A percentile compares a stretch with the other conserved stretches of the same genome.
Evolutionary conservation across 1,140 invertebrate genomes (phyloP).

Genomic region (Hylaeus anthracinus): DNA sequence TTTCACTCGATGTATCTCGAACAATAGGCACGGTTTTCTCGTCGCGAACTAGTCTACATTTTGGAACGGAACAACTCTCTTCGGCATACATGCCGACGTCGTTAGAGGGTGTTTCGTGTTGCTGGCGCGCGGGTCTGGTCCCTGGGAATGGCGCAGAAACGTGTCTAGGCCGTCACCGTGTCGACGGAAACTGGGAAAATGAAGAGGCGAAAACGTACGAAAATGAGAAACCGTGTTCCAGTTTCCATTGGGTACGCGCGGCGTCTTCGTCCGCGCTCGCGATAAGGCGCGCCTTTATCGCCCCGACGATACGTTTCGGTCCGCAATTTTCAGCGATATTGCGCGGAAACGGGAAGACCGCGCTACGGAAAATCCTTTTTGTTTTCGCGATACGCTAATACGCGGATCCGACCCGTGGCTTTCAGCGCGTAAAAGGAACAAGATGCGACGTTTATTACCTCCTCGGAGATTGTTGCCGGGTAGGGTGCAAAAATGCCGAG

Average conservation of each 20-base stretch:
- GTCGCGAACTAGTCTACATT: no score
- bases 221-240: conserved; percentile 11
- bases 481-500: neutral
- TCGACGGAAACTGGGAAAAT: neutral
- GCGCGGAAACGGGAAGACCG: neutral
- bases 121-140: no score
- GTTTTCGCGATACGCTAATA: conserved; percentile 19
- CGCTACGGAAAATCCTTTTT: conserved; percentile 7
- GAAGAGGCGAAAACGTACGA: neutral
- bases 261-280: neutral
- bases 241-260: neutral
- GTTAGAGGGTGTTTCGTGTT: no score
- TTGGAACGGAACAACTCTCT: no score
- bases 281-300: conserved; percentile 31
- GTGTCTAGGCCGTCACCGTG: neutral
- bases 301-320: conserved; percentile 1
- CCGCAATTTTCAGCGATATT: conserved; percentile 40
- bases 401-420: conserved; percentile 4
- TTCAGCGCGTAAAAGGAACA: conserved; percentile 14
- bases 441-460: conserved; percentile 26
- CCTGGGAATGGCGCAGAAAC: no score
- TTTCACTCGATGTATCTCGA: no score
- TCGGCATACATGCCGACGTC: no score
- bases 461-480: neutral
- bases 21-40: no score